phyloP scores from a whole-genome alignment of 2,113 vertebrate genomes.

The Ammodramus savannarum region DNA sequence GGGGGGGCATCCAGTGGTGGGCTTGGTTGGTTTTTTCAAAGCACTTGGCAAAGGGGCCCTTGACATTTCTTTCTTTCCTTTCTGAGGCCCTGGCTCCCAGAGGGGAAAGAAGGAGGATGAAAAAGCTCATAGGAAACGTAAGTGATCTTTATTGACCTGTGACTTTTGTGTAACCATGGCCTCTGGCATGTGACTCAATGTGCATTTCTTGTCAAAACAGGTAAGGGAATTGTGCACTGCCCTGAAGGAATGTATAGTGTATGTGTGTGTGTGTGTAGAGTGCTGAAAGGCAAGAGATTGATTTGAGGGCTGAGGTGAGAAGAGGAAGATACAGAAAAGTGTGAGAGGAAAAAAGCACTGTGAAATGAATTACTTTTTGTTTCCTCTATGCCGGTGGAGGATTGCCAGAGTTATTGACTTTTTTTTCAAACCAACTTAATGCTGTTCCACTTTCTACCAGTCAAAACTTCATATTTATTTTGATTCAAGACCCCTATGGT shows the following conservation, averaged over 20 bases:
- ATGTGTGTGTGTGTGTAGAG: not conserved
- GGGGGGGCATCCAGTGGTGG: conserved; percentile 23
- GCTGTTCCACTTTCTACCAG: not conserved
- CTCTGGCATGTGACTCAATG: conserved; percentile 58
- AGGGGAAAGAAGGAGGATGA: conserved; percentile 56
- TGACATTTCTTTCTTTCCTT: conserved; percentile 68
- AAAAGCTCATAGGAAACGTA: conserved; percentile 67
- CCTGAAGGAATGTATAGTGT: conserved; percentile 56
- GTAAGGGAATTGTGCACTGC: conserved; percentile 63
- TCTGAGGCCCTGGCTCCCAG: conserved; percentile 2
- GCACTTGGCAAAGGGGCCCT: conserved; percentile 45
- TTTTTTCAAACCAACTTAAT: not conserved
- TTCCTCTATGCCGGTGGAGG: not conserved
- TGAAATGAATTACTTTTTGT: not conserved
- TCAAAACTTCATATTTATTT: not conserved
- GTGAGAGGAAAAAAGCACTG: not conserved
- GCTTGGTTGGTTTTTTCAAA: not conserved
- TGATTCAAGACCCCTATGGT: not conserved
- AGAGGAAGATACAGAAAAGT: not conserved
- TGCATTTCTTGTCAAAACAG: conserved; percentile 72
- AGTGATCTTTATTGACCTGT: conserved; percentile 75
- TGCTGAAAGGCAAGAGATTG: conserved; percentile 50
- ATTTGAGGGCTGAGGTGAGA: conserved; percentile 25
- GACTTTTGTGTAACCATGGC: conserved; percentile 70
- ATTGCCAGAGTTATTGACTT: not conserved